Conservation (phyloP, 2,797 vertebrate genomes). For the Schizopygopsis malacanthus region DNA sequence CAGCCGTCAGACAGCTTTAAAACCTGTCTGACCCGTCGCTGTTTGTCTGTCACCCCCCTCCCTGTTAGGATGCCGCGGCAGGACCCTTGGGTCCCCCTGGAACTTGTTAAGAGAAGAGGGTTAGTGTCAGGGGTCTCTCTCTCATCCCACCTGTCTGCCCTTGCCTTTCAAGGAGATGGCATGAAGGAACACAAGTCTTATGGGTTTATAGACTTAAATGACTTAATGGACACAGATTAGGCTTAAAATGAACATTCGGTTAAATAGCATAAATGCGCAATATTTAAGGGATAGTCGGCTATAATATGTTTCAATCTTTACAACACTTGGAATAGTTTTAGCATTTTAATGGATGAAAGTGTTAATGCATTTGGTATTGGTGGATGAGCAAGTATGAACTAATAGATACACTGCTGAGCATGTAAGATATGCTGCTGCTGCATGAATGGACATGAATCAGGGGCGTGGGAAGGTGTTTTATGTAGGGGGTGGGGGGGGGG, state of each 20-base stretch:
- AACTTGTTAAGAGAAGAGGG: constrained; percentile 74
- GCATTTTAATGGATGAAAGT: background rate
- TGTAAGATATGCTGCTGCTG: background rate
- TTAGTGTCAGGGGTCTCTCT: constrained; percentile 65
- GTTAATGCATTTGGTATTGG: background rate
- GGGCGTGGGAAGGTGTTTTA: no score
- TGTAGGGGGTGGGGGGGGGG: no score
- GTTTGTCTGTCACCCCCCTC: constrained; percentile 50
- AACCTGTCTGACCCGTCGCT: constrained; percentile 72
- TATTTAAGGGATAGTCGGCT: background rate
- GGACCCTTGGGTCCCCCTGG: constrained; percentile 72
- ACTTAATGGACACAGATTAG: background rate
- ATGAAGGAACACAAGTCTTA: constrained; percentile 32
- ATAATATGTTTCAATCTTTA: background rate
- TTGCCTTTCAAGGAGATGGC: constrained; percentile 12
- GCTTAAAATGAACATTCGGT: background rate
- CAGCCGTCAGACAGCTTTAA: constrained; percentile 74
- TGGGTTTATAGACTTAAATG: constrained; percentile 13
- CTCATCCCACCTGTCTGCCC: constrained; percentile 53
- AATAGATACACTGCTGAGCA: background rate
- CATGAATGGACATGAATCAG: background rate
- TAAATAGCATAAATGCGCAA: background rate
- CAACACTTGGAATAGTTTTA: background rate
- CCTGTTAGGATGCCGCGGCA: background rate
- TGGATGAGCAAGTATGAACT: background rate